phyloP scores from a whole-genome alignment of 1,140 invertebrate genomes.

The Metaphire vulgaris region DNA sequence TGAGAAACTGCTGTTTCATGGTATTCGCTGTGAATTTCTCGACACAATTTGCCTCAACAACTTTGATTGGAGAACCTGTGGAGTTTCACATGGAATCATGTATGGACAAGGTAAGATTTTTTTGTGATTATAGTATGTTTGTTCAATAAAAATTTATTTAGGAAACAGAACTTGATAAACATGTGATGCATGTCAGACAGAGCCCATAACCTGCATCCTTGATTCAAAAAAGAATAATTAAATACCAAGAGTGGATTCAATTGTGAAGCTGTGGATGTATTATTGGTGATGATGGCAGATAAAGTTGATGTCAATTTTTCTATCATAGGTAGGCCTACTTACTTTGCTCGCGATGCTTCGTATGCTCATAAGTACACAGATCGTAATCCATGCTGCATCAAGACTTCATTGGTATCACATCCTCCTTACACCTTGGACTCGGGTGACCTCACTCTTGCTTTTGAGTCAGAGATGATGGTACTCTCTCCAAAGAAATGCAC shows the following conservation, averaged over 20 bases:
- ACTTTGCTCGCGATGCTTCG: constrained; percentile 28
- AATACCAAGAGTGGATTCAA: neutral
- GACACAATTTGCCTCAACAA: constrained; percentile 43
- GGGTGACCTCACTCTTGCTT: neutral
- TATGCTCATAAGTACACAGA: constrained; percentile 26
- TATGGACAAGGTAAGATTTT: constrained; percentile 45
- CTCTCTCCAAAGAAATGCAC: too few species aligned
- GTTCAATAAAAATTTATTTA: too few species aligned
- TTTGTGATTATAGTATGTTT: too few species aligned
- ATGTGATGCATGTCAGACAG: too few species aligned
- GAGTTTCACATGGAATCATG: constrained; percentile 43
- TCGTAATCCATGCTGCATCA: neutral
- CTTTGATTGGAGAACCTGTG: constrained; percentile 47
- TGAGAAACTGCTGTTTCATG: constrained; percentile 43
- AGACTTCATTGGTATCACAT: neutral
- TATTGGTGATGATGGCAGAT: too few species aligned
- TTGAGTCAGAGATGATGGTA: neutral
- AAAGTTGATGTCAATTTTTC: too few species aligned
- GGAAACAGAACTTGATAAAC: too few species aligned
- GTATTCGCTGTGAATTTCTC: constrained; percentile 36
- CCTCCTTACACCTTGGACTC: neutral
- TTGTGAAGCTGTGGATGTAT: too few species aligned
- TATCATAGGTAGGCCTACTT: constrained; percentile 11
- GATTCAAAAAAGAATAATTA: neutral
- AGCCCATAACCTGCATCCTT: too few species aligned